These are phyloP conservation scores for Trachelus iudaicus DNA, from an alignment of 2,888 invertebrate species.

Conservation along the genomic window DNA sequence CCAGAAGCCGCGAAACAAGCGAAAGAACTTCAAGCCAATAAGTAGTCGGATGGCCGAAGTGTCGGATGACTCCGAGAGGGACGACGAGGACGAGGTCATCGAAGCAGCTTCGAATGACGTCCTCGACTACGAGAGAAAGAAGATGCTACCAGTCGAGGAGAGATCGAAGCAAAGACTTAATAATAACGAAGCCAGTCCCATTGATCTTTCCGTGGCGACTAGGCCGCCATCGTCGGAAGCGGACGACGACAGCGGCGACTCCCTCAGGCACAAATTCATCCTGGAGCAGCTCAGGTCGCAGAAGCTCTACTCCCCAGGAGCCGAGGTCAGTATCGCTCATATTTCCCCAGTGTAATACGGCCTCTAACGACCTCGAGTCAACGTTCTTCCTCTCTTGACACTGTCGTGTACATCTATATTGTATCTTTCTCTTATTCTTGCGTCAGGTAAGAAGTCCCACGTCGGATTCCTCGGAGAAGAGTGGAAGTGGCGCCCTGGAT, in stretches of 20 bases:
- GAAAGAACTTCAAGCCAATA: slow-evolving; percentile 68
- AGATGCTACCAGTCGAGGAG: slow-evolving; percentile 16
- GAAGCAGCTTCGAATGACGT: slow-evolving; percentile 35
- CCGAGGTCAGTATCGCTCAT: slow-evolving; percentile 48
- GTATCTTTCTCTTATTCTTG: slow-evolving; percentile 9
- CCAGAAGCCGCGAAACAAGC: slow-evolving; percentile 66
- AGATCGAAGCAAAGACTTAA: slow-evolving; percentile 48
- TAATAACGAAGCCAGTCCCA: slow-evolving; percentile 60
- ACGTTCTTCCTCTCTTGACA: not conserved
- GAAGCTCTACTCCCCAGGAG: slow-evolving; percentile 58
- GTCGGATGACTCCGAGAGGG: slow-evolving; percentile 58
- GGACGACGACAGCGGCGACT: slow-evolving; percentile 59
- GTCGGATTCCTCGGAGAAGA: slow-evolving; percentile 62
- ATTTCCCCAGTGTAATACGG: not conserved
- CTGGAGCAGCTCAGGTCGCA: slow-evolving; percentile 59
- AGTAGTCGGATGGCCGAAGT: slow-evolving; percentile 65
- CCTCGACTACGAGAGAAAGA: slow-evolving; percentile 19
- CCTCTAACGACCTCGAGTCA: not conserved
- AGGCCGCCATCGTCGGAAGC: slow-evolving; percentile 59
- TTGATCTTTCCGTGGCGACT: slow-evolving; percentile 61
- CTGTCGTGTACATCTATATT: not conserved
- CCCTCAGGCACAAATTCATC: slow-evolving; percentile 61
- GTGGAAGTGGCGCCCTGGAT: slow-evolving; percentile 48
- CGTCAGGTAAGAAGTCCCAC: slow-evolving; percentile 57
- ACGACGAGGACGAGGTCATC: slow-evolving; percentile 41